Base-by-base conservation (phyloP, 2,113 vertebrate species). In the Prinia subflava region DNA sequence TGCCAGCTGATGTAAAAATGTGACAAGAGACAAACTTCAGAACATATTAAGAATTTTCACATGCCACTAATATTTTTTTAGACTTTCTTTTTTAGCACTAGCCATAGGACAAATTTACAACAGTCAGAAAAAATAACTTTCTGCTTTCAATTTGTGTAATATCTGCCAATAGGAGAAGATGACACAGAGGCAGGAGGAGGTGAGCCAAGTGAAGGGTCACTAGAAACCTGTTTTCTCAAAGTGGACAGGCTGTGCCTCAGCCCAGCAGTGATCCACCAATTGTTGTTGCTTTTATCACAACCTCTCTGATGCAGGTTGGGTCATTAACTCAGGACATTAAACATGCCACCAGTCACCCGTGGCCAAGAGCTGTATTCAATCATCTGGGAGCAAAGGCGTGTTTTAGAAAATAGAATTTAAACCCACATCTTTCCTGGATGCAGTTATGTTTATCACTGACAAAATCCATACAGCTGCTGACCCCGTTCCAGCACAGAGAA, bases 141-240 rank as follows among this genome's bases (percentile, higher is more conserved):
- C 19, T 0, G 0, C 52, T 74, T 41, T 69, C 25, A 62, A 6
- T 5, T 15, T 62, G 30, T 10, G 50, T 18, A 44, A 2, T 25
- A 35, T 11, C 42, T 91, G 47, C 25, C 55, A 69, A 42, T 28
- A 41, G 77, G 30, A 85, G 15, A 44, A 59, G 39, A 64, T 33
- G 28, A 59, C 39, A 46, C 15, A 25, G 20, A 75, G 35, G 33
- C 30, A 55, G 31, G 24, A 75, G n/a, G 42, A 57, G 39, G 41
- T 21, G 55, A 80, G 11, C 33, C 18, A 17, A 63, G 31, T 5
- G 16, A 94, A 2, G 1, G 15, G 21, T 53, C 47, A 30, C 6
- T 35, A 57, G 28, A 68, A 73, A 73, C 15, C 7, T 52, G 30
- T 35, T 79, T 62, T 41, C 67, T 77, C 60, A 22, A 25, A 63